Evolutionary conservation across 1,140 invertebrate species (phyloP), one percentile per base, ranked within the genome.

Genomic region (Coenobita brevimanus): DNA sequence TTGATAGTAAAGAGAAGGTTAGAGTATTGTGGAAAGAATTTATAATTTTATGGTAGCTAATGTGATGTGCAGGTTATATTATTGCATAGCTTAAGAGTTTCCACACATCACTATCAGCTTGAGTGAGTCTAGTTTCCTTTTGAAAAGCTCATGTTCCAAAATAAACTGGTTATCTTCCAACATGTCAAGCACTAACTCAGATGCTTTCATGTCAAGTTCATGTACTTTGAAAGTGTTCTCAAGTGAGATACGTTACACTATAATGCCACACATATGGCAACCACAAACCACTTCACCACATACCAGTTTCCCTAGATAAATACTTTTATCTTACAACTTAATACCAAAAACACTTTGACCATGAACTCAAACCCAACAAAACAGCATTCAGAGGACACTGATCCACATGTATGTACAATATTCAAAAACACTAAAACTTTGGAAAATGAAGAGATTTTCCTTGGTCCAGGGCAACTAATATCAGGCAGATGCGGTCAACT

Each of bases 61-160:
- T 50, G 17, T 36, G 62, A 30, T 36, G 50, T 83, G 81, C 71
- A 46, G 41, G 50, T 33, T 54, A 30, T 69, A 54, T 87, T 81
- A 79, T 86, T 87, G 85, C 85, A 87, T 87, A 87, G 85, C 80
- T 80, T 67, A 71, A 27, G 36, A 38, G 43, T 27, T 81, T 46
- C 85, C 73, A 46, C 73, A 38, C 38, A 80, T n/a, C 27, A 30
- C 30, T 33, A 36, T 83, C 81, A 73, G 67, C 81, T 62, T 60
- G 36, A 30, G 27, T 64, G 57, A 81, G 78, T 64, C 78, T 64
- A 24, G 46, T 6, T 21, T 43, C n/a, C 13, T 76, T 33, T 17
- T 50, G 46, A 50, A 50, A 50, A 50, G 46, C 46, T 50, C 46
- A 50, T 17, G 17, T 50, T 50, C 46, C 17, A 50, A 50, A 50